These are phyloP conservation scores for Saguinus imperator DNA, from an alignment of 2,113 vertebrate genomes.

Conservation along the genomic window DNA sequence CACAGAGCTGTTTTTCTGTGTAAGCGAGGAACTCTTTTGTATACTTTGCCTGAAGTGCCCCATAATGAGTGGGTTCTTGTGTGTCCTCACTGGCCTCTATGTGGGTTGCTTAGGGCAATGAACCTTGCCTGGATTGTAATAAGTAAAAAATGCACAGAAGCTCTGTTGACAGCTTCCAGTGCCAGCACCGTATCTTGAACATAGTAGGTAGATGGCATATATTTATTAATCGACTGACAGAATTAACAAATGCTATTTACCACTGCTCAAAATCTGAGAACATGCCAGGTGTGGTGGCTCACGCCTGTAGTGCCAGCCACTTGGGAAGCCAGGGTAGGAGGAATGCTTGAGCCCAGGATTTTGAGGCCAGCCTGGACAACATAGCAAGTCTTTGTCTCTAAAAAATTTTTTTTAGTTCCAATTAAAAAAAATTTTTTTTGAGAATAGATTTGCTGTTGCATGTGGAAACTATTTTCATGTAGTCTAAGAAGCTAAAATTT, in stretches of 20 bases:
- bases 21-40: not conserved
- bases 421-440: not conserved
- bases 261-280: not conserved
- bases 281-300: not conserved
- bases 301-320: not conserved
- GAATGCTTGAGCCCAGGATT: not conserved
- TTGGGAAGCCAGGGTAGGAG: not conserved
- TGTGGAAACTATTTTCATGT: not conserved
- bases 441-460: not conserved
- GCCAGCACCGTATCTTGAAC: not conserved
- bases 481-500: not conserved
- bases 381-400: no score
- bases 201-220: not conserved
- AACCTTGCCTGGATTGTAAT: not conserved
- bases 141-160: not conserved
- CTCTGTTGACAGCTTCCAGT: not conserved
- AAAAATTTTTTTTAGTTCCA: not conserved
- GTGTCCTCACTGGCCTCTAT: not conserved
- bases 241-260: not conserved
- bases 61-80: not conserved
- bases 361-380: not conserved
- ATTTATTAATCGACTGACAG: not conserved
- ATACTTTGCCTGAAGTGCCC: not conserved
- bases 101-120: not conserved
- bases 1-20: not conserved